Evolutionary conservation across 1,140 invertebrate genomes (phyloP), one percentile per base, ranked within the genome.

Genomic region (Ladona fulva): DNA sequence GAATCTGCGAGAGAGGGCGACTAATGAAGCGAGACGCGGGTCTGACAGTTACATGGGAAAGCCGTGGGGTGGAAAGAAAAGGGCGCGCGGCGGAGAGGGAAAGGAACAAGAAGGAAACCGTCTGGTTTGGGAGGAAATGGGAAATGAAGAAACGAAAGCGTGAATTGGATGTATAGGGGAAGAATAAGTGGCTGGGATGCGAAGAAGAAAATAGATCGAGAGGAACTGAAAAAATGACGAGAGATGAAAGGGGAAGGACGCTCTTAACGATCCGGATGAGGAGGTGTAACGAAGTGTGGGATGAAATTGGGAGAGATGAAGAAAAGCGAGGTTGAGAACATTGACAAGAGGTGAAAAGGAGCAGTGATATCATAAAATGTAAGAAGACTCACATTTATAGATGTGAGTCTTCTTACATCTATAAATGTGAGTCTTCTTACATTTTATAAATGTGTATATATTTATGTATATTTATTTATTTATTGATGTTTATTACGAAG

Each of bases 1-100:
- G 52, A 66, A 66, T 66, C 52, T 66, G 52, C 52, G 52, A 66
- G 44, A 19, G 44, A 52, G 3, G n/a, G 52, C 52, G 52, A 12
- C 52, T 66, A 66, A 66, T 66, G 52, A 66, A 66, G 16, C 52
- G n/a, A 66, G 52, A 66, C 52, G 12, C 52, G 52, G 52, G 52
- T 66, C 52, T 66, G 52, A 66, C 52, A 66, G 52, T 66, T 19
- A 66, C 52, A 66, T 66, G 52, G 52, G 52, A 66, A 66, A 66
- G 44, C 44, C 19, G 44, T 19, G 19, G 10, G 19, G 44, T 11
- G 44, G 44, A 52, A 52, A 52, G 10, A 52, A 19, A 11, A 19
- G 44, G 19, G 44, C 44, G 44, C 44, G 19, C 44, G 44, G 44
- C 10, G 44, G 10, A 11, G 44, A 52, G 19, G 16, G 52, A 12